phyloP scores from a whole-genome alignment of 2,797 vertebrate species.

The Pelochelys cantorii region DNA sequence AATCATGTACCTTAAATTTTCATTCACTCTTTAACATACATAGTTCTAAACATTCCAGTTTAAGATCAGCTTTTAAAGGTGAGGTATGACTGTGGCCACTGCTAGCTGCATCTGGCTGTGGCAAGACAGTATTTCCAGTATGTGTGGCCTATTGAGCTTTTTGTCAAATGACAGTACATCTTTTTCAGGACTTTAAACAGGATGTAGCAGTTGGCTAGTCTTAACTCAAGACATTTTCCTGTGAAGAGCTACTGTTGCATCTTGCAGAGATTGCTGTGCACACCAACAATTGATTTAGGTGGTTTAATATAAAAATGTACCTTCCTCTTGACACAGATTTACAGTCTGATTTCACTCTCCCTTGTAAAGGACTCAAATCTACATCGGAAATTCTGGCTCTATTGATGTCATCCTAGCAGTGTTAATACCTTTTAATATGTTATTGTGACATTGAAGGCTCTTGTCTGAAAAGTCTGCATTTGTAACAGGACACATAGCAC shows the following conservation, averaged over 20 bases:
- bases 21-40: not conserved
- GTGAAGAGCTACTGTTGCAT: not conserved
- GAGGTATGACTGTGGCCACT: not conserved
- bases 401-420: not conserved
- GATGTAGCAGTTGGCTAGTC: not conserved
- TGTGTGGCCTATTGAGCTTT: not conserved
- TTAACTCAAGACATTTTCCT: not conserved
- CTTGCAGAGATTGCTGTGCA: conserved; percentile 2
- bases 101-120: not conserved
- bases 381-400: not conserved
- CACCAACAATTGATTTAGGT: conserved; percentile 17
- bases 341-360: not conserved
- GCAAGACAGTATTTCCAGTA: not conserved
- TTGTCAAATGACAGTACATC: not conserved
- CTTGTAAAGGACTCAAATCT: not conserved
- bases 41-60: not conserved
- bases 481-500: too few relatives aligned
- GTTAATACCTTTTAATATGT: not conserved
- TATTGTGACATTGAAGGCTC: not conserved
- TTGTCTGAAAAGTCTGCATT: too few relatives aligned
- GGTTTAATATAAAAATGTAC: conserved; percentile 42
- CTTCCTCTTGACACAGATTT: not conserved
- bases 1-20: not conserved
- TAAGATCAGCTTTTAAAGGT: not conserved
- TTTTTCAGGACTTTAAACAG: not conserved